phyloP scores from a whole-genome alignment of 1,140 invertebrate genomes.

The Asobara japonica region DNA sequence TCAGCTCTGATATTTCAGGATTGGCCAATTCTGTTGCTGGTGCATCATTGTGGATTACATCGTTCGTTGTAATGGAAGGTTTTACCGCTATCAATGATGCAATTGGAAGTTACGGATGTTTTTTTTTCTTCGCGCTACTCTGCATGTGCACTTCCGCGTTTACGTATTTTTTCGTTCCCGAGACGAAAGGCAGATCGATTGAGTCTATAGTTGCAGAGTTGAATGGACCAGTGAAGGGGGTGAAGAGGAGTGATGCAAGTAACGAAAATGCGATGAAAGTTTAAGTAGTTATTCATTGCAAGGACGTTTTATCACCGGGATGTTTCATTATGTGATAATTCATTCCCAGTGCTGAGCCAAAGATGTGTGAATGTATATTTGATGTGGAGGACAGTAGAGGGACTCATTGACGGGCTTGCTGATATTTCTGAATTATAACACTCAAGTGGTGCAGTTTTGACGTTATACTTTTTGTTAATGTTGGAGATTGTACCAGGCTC shows the following conservation, averaged over 20 bases:
- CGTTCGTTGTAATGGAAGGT: constrained; percentile 69
- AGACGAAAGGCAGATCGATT: constrained; percentile 72
- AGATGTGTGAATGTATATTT: too few relatives aligned
- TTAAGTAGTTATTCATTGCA: not conserved
- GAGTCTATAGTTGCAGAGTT: constrained; percentile 68
- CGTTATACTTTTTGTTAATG: too few relatives aligned
- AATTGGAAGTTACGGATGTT: constrained; percentile 46
- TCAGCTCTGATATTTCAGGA: constrained; percentile 65
- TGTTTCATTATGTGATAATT: not conserved
- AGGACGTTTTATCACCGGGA: not conserved
- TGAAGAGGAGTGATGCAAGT: constrained; percentile 21
- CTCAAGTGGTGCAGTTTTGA: too few relatives aligned
- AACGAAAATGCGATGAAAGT: not conserved
- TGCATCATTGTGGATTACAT: constrained; percentile 64
- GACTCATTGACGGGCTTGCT: too few relatives aligned
- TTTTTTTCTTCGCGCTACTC: constrained; percentile 47
- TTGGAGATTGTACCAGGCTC: too few relatives aligned
- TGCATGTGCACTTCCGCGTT: constrained; percentile 47
- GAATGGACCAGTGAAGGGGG: constrained; percentile 36
- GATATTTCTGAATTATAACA: too few relatives aligned
- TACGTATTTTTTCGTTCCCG: constrained; percentile 68
- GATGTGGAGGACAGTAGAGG: too few relatives aligned
- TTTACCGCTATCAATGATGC: constrained; percentile 48
- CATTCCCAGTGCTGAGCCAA: too few relatives aligned
- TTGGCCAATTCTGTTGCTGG: constrained; percentile 65